phyloP scores from a whole-genome alignment of 2,888 invertebrate genomes.

The Torymus aiolomorphi region DNA sequence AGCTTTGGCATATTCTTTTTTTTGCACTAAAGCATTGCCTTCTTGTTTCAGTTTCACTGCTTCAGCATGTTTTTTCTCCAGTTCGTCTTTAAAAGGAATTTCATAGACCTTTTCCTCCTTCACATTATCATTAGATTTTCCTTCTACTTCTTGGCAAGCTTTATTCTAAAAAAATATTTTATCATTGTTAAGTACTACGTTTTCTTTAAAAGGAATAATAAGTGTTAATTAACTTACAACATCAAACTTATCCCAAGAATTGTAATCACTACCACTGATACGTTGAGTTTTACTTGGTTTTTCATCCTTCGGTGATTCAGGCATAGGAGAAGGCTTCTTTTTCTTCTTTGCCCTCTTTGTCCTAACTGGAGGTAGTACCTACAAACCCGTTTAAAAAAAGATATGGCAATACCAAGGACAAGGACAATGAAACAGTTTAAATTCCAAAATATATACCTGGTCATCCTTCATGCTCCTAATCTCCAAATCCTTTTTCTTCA shows the following conservation, averaged over 20 bases:
- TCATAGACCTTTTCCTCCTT: constrained; percentile 77
- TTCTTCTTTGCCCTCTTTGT: constrained; percentile 77
- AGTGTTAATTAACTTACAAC: constrained; percentile 77
- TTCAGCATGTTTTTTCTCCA: constrained; percentile 77
- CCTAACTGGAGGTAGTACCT: constrained; percentile 77
- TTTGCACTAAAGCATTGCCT: constrained; percentile 89
- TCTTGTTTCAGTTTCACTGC: constrained; percentile 84
- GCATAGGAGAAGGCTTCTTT: constrained; percentile 65
- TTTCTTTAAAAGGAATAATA: constrained; percentile 15
- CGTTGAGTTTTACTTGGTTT: constrained; percentile 70
- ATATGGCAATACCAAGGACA: background rate
- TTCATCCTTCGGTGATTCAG: constrained; percentile 36
- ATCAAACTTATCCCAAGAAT: constrained; percentile 88
- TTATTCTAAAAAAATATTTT: constrained; percentile 77
- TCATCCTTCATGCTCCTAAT: constrained; percentile 72
- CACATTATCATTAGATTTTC: constrained; percentile 73
- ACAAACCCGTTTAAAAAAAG: constrained; percentile 25
- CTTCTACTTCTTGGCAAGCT: constrained; percentile 81
- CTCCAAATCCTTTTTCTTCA: constrained; percentile 84
- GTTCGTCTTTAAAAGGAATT: constrained; percentile 75
- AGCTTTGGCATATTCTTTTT: constrained; percentile 89
- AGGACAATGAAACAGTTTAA: constrained; percentile 12
- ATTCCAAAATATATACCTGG: constrained; percentile 60
- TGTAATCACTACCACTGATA: constrained; percentile 82
- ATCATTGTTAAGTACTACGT: constrained; percentile 1